These are phyloP conservation scores for Zophobas morio DNA, from an alignment of 1,140 invertebrate genomes.

Conservation along the genomic window DNA sequence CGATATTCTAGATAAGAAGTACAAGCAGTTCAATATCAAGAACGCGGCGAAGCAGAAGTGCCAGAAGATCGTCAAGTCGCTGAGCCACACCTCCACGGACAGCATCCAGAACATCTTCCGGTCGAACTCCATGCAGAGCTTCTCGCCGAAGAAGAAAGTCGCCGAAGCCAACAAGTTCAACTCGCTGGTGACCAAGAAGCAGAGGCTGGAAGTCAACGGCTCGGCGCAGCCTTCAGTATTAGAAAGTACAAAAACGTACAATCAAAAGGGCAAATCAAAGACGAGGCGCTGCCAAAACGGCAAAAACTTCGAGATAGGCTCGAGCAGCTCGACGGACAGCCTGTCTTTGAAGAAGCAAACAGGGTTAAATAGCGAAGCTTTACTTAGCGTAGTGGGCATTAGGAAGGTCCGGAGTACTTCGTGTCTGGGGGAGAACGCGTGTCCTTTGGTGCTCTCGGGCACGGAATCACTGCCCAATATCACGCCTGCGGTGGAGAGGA, in stretches of 20 bases:
- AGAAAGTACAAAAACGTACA: slow-evolving; percentile 25
- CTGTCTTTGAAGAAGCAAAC: slow-evolving; percentile 49
- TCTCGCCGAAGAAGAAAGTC: slow-evolving; percentile 54
- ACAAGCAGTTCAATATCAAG: slow-evolving; percentile 53
- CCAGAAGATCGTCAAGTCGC: slow-evolving; percentile 53
- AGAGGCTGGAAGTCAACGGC: slow-evolving; percentile 7
- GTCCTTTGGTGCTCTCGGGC: slow-evolving; percentile 52
- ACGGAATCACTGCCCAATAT: slow-evolving; percentile 77
- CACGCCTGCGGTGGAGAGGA: slow-evolving; percentile 68
- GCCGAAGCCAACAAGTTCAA: slow-evolving; percentile 54
- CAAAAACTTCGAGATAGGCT: slow-evolving; percentile 57
- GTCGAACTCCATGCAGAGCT: slow-evolving; percentile 58
- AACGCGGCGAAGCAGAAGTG: slow-evolving; percentile 48
- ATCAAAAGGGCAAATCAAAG: slow-evolving; percentile 36
- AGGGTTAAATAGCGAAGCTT: slow-evolving; percentile 50
- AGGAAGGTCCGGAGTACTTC: slow-evolving; percentile 76
- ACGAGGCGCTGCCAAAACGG: slow-evolving; percentile 42
- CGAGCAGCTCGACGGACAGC: slow-evolving; percentile 58
- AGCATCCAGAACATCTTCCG: slow-evolving; percentile 51
- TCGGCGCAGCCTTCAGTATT: slow-evolving; percentile 2
- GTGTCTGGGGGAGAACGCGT: slow-evolving; percentile 70
- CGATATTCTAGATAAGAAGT: slow-evolving; percentile 50
- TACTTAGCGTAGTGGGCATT: slow-evolving; percentile 58
- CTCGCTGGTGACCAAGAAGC: slow-evolving; percentile 47
- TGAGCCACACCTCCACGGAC: slow-evolving; percentile 52